phyloP scores from a whole-genome alignment of 2,797 vertebrate genomes.

The Perdix hodgsoniae region DNA sequence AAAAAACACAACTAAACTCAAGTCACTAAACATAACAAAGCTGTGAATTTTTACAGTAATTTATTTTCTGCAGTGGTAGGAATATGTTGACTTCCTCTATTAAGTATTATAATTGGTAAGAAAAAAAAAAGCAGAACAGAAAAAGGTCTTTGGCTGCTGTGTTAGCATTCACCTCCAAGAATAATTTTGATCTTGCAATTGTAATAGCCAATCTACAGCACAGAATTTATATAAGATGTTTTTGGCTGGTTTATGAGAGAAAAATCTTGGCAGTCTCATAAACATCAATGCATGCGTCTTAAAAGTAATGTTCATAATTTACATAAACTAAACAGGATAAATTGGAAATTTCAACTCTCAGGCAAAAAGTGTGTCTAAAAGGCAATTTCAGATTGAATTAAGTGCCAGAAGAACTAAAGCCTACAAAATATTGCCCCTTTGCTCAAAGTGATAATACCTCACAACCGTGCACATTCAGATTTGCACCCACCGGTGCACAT shows the following conservation, averaged over 20 bases:
- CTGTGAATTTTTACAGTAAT: constrained; percentile 43
- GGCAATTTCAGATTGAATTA: constrained; percentile 33
- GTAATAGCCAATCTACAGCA: constrained; percentile 45
- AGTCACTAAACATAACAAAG: constrained; percentile 12
- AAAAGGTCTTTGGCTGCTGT: constrained; percentile 43
- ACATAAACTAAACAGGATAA: constrained; percentile 52
- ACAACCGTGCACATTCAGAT: rapidly evolving
- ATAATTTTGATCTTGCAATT: constrained; percentile 59
- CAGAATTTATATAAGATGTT: constrained; percentile 24
- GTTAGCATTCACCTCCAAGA: constrained; percentile 56
- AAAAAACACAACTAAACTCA: neutral
- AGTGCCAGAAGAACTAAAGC: neutral
- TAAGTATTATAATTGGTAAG: constrained; percentile 56
- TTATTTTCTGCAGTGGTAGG: constrained; percentile 24
- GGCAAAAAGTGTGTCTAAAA: constrained; percentile 32
- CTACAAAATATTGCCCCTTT: neutral
- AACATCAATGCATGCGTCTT: constrained; percentile 49
- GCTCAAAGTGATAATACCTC: neutral
- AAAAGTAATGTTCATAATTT: constrained; percentile 61
- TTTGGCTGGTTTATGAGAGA: constrained; percentile 41
- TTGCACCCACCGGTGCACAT: rapidly evolving
- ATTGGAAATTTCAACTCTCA: constrained; percentile 33
- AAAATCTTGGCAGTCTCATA: constrained; percentile 25
- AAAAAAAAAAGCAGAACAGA: neutral
- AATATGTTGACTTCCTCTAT: constrained; percentile 53